Percentiles rank a stretch among this genome's conserved stretches.
phyloP scores from a whole-genome alignment of 2,888 invertebrate genomes.

The Metopia argyrocephala region DNA sequence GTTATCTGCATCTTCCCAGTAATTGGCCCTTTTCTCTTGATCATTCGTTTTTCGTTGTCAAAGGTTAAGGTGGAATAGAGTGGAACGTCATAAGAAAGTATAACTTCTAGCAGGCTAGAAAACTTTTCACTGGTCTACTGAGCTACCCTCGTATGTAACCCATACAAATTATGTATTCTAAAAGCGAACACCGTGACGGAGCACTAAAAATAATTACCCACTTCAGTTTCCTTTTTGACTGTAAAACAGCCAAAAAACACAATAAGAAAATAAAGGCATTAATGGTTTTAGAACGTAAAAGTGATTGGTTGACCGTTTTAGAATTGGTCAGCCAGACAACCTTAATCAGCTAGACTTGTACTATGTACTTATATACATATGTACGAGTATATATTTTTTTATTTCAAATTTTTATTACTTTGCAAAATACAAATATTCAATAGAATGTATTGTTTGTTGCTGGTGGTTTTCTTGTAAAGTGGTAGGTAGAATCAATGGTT shows the following conservation, averaged over 20 bases:
- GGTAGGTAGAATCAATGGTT: background rate
- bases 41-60: too few relatives aligned
- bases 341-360: background rate
- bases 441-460: background rate
- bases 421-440: slow-evolving; percentile 15
- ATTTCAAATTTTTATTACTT: slow-evolving; percentile 15
- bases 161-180: background rate
- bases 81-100: too few relatives aligned
- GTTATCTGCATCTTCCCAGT: too few relatives aligned
- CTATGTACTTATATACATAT: background rate
- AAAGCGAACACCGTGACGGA: background rate
- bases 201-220: slow-evolving; percentile 5
- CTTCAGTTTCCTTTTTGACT: background rate
- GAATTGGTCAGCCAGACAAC: background rate
- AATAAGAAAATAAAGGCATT: slow-evolving; percentile 1
- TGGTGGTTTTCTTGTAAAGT: too few relatives aligned
- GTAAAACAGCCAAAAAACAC: background rate
- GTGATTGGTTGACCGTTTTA: slow-evolving; percentile 27
- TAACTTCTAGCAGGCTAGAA: too few relatives aligned
- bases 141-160: too few relatives aligned
- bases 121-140: too few relatives aligned
- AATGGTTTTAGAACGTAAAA: slow-evolving; percentile 53
- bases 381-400: background rate
- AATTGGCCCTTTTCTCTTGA: too few relatives aligned
- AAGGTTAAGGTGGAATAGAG: too few relatives aligned